A percentile compares a stretch with the other conserved stretches of the same genome.
Conservation (phyloP, 1,140 invertebrate species). For the Meloidogyne floridensis region DNA sequence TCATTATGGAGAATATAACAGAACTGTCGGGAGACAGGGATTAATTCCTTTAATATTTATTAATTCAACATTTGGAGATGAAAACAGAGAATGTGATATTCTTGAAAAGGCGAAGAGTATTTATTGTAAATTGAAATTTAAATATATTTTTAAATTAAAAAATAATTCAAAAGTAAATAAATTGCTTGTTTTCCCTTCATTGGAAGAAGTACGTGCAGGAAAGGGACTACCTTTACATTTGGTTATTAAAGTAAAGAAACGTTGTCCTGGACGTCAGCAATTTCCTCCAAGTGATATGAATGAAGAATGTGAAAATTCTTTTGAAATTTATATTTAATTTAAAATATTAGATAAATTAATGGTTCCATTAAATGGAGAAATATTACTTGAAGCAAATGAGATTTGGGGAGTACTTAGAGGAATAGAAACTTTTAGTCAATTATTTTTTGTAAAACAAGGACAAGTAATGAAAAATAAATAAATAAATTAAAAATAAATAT, state of each 20-base stretch:
- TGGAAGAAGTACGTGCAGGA: background rate
- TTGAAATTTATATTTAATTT: conserved; percentile 1
- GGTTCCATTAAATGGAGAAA: conserved; percentile 48
- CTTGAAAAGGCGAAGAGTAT: conserved; percentile 46
- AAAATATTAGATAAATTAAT: conserved; percentile 47
- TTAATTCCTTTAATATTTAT: conserved; percentile 15
- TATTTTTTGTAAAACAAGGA: conserved; percentile 51
- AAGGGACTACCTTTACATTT: conserved; percentile 22
- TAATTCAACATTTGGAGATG: background rate
- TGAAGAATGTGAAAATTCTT: conserved; percentile 47
- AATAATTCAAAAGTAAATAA: conserved; percentile 36
- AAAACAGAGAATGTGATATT: conserved; percentile 47
- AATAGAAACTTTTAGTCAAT: conserved; percentile 63
- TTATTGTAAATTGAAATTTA: conserved; percentile 28
- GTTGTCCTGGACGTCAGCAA: conserved; percentile 38
- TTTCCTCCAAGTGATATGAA: conserved; percentile 53
- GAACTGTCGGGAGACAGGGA: conserved; percentile 39
- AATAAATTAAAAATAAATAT: conserved; percentile 11
- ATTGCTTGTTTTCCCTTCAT: conserved; percentile 46
- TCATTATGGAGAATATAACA: conserved; percentile 41
- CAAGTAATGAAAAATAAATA: conserved; percentile 18
- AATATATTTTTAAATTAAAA: background rate
- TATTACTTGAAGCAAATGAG: conserved; percentile 56
- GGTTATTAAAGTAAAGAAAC: conserved; percentile 33
- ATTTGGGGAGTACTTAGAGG: conserved; percentile 62